Evolutionary conservation across 2,113 vertebrate species (phyloP).

Genomic region (Actinemys pallida): DNA sequence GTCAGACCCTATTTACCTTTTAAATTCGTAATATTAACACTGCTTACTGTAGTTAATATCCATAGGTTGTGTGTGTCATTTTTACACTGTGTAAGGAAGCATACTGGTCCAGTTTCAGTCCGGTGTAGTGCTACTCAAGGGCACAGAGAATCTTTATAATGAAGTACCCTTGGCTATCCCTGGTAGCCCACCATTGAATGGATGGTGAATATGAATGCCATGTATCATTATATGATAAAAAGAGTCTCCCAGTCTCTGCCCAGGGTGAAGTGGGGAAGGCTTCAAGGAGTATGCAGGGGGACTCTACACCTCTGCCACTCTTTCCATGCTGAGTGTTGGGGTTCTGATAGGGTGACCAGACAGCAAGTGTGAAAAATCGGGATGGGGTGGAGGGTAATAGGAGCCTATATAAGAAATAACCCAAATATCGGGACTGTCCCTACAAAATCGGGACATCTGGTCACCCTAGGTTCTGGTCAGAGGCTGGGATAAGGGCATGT

Average conservation of each 20-base stretch:
- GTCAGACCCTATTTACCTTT: not conserved
- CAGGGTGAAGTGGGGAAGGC: not conserved
- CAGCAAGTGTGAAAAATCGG: too few relatives aligned
- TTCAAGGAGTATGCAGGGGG: not conserved
- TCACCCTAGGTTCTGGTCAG: not conserved
- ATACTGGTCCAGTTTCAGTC: not conserved
- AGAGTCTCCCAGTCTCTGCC: not conserved
- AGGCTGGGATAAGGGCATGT: not conserved
- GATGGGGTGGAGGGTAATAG: too few relatives aligned
- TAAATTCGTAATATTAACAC: not conserved
- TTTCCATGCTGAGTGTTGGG: accelerated
- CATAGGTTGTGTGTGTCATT: not conserved
- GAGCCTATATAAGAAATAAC: too few relatives aligned
- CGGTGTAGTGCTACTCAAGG: not conserved
- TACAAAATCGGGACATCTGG: too few relatives aligned
- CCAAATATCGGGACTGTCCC: too few relatives aligned
- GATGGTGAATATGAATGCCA: not conserved
- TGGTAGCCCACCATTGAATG: not conserved
- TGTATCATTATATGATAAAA: not conserved
- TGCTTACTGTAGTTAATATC: not conserved
- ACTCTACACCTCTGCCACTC: not conserved
- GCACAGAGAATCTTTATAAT: not conserved
- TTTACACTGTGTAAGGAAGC: not conserved
- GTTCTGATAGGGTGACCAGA: too few relatives aligned
- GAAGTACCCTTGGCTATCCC: not conserved